These are phyloP conservation scores for Montipora capitata DNA, from an alignment of 92 coral and sea anemone genomes.

Conservation along the genomic window DNA sequence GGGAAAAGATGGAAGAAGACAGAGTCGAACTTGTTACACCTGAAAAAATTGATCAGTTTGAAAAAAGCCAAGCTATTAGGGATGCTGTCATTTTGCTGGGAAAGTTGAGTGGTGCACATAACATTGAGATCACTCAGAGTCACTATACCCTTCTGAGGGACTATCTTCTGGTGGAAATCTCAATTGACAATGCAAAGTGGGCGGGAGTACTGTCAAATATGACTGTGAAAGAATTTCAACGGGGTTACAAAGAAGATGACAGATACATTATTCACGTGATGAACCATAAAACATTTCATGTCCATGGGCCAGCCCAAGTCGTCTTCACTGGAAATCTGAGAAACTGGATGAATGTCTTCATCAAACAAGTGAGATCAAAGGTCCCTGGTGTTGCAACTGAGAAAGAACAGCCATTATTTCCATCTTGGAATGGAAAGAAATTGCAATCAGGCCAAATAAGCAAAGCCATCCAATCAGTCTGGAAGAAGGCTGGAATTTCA, in stretches of 20 bases:
- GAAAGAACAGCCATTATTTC: slow-evolving; percentile 29
- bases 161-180: slow-evolving; percentile 66
- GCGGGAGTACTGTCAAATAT: slow-evolving; percentile 67
- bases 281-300: slow-evolving; percentile 67
- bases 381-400: not conserved
- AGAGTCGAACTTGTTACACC: slow-evolving; percentile 37
- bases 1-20: slow-evolving; percentile 74
- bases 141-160: slow-evolving; percentile 67
- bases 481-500: slow-evolving; percentile 40
- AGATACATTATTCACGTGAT: slow-evolving; percentile 40
- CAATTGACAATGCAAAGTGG: slow-evolving; percentile 73
- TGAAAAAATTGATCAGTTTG: slow-evolving; percentile 45
- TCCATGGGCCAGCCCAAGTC: slow-evolving; percentile 68
- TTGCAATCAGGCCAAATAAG: too few species aligned
- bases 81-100: slow-evolving; percentile 61
- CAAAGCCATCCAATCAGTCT: slow-evolving; percentile 24
- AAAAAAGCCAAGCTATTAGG: slow-evolving; percentile 69
- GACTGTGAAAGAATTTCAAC: slow-evolving; percentile 52
- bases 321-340: slow-evolving; percentile 33
- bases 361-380: slow-evolving; percentile 37
- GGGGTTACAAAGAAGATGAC: slow-evolving; percentile 23
- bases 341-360: slow-evolving; percentile 54
- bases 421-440: slow-evolving; percentile 43
- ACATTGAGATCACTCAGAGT: slow-evolving; percentile 54
- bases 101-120: slow-evolving; percentile 31